These are phyloP conservation scores for Scaptomyza graminum DNA, from an alignment of 1,140 invertebrate species.

Conservation along the genomic window DNA sequence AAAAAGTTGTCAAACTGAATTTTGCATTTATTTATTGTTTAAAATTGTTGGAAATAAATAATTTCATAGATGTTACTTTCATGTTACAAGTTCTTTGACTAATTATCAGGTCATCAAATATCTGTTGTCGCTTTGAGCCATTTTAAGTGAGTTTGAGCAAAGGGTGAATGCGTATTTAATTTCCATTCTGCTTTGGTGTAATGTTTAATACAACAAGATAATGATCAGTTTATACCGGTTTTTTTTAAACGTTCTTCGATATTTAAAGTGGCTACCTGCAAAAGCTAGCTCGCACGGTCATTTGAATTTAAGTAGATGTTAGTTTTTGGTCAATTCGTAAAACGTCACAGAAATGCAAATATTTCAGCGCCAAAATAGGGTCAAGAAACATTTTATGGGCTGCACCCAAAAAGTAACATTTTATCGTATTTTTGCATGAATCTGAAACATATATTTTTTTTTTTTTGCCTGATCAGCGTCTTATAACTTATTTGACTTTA, in stretches of 20 bases:
- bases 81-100: constrained; percentile 1
- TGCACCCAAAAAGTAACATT: constrained; percentile 27
- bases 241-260: not conserved
- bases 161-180: constrained; percentile 50
- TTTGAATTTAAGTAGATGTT: constrained; percentile 53
- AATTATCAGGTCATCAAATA: constrained; percentile 9
- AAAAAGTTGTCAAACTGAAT: constrained; percentile 3
- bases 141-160: constrained; percentile 27
- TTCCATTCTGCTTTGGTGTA: constrained; percentile 54
- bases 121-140: constrained; percentile 35
- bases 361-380: constrained; percentile 59
- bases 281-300: constrained; percentile 23
- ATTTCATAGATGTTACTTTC: constrained; percentile 9
- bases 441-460: constrained; percentile 16
- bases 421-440: constrained; percentile 39
- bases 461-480: constrained; percentile 1
- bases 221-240: constrained; percentile 39
- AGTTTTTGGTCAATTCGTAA: constrained; percentile 62
- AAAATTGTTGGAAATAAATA: not conserved
- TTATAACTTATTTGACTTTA: constrained; percentile 25
- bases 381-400: constrained; percentile 37
- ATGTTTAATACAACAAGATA: constrained; percentile 66
- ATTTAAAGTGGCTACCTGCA: constrained; percentile 23
- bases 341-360: constrained; percentile 53
- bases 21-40: not conserved